Conservation (phyloP, 2,113 vertebrate species). For the Platichthys stellatus region DNA sequence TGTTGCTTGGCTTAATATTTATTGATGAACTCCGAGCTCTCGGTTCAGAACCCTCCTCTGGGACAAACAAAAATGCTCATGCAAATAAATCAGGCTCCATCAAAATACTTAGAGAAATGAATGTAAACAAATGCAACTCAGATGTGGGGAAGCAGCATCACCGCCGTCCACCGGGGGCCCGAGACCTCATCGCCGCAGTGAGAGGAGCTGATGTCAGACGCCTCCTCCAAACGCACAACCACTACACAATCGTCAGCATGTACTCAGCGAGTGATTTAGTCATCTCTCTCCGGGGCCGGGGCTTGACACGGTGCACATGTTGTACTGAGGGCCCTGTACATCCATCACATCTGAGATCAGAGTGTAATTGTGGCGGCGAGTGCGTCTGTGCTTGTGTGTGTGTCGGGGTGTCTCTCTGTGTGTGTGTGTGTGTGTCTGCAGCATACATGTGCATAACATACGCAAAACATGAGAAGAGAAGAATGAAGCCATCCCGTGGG, state of each 20-base stretch:
- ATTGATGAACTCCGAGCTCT: constrained; percentile 62
- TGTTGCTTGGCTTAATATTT: constrained; percentile 53
- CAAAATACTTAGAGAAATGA: constrained; percentile 66
- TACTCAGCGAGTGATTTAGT: constrained; percentile 55
- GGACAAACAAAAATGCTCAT: constrained; percentile 60
- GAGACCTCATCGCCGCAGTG: constrained; percentile 44
- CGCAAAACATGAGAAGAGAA: constrained; percentile 26
- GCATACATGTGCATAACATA: constrained; percentile 66
- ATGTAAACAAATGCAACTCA: constrained; percentile 74
- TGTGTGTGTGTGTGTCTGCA: constrained; percentile 42
- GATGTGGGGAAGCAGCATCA: constrained; percentile 57
- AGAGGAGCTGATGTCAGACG: constrained; percentile 46
- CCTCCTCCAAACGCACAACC: constrained; percentile 53
- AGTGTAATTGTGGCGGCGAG: constrained; percentile 44
- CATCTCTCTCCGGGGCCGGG: constrained; percentile 54
- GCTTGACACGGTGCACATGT: constrained; percentile 65
- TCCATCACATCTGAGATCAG: constrained; percentile 66
- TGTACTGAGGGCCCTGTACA: constrained; percentile 38
- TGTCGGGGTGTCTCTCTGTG: constrained; percentile 56
- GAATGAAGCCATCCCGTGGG: constrained; percentile 58
- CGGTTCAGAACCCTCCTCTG: constrained; percentile 50
- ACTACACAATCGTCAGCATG: constrained; percentile 48
- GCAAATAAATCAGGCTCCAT: constrained; percentile 67
- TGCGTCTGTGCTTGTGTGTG: constrained; percentile 45
- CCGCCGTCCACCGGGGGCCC: constrained; percentile 18